These are phyloP conservation scores for Omphaloscelis lunosa DNA, from an alignment of 2,888 invertebrate genomes.

Conservation along the genomic window DNA sequence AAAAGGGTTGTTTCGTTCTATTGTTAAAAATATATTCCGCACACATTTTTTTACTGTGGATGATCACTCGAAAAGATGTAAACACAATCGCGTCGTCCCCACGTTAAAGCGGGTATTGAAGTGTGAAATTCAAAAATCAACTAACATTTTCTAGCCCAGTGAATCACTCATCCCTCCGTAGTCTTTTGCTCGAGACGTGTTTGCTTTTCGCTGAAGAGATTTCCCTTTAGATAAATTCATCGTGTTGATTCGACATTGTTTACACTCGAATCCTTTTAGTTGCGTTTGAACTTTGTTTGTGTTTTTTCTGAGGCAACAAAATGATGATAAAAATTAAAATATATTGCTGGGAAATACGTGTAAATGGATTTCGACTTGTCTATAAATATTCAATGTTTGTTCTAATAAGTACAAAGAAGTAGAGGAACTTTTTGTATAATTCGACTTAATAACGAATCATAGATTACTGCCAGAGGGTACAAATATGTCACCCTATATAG, in stretches of 20 bases:
- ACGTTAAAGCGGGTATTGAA: slow-evolving; percentile 82
- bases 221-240: slow-evolving; percentile 86
- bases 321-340: slow-evolving; percentile 52
- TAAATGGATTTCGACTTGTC: neutral
- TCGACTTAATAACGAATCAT: neutral
- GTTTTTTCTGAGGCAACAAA: slow-evolving; percentile 66
- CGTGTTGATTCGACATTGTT: slow-evolving; percentile 88
- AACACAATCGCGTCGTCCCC: slow-evolving; percentile 75
- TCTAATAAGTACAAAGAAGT: slow-evolving; percentile 4
- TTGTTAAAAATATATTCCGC: slow-evolving; percentile 59
- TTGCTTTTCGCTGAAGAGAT: slow-evolving; percentile 84
- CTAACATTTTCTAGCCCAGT: slow-evolving; percentile 89
- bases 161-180: slow-evolving; percentile 85
- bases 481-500: neutral
- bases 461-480: neutral
- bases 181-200: slow-evolving; percentile 84
- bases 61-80: slow-evolving; percentile 71
- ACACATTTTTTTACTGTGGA: slow-evolving; percentile 62
- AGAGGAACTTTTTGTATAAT: neutral
- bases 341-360: slow-evolving; percentile 14
- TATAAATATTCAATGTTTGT: slow-evolving; percentile 18
- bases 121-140: slow-evolving; percentile 90
- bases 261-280: slow-evolving; percentile 84
- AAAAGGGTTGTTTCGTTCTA: slow-evolving; percentile 54
- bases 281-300: slow-evolving; percentile 77